Base-by-base conservation (phyloP, 2,797 vertebrate genomes). In the Rhodeus uyekii region DNA sequence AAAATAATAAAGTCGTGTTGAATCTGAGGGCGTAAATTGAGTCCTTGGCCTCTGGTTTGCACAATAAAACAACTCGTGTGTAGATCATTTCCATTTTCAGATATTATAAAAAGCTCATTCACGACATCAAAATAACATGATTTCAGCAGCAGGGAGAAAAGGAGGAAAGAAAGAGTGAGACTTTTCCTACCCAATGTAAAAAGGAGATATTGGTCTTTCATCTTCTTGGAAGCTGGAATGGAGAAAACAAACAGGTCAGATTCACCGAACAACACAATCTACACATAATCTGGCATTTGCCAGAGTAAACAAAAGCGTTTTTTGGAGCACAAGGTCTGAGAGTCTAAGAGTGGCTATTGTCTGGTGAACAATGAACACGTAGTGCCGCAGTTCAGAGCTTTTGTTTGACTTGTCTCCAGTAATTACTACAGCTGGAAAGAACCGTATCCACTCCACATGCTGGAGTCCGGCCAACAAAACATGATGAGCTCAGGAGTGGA, bases 191-290 rank as follows among this genome's bases (percentile, higher is more conserved):
- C 97, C 97, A 91, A 97, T 91, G 82, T 95, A 99, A 93, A 98
- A 99, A 65, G 97, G 96, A 90, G 96, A 98, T 90, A 96, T 94
- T 27, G 97, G 95, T 83, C 96, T 93, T 80, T 97, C 96, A 77
- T 97, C 96, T 84, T 98, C 96, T 85, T 95, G 94, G 29, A 94
- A 94, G 89, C 97, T 99, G 92, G 88, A 93, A 92, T 16, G 76
- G 24, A 65, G 16, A 87, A 88, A 36, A n/a, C n/a, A 36, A 61
- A 83, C 13, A 48, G 50, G 39, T 84, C 39, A 72, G 68, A 58
- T 86, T 90, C 80, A 87, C 46, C 3, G 48, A 84, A 42, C 60
- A 85, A 53, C 27, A 74, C 78, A 36, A 88, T 48, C 73, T 39
- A 72, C 78, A 53, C 71, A 67, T 55, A n/a, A 80, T 19, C 8